Evolutionary conservation across 2,797 vertebrate species (phyloP), one percentile per base, ranked within the genome.

Genomic region (Danio aesculapii): DNA sequence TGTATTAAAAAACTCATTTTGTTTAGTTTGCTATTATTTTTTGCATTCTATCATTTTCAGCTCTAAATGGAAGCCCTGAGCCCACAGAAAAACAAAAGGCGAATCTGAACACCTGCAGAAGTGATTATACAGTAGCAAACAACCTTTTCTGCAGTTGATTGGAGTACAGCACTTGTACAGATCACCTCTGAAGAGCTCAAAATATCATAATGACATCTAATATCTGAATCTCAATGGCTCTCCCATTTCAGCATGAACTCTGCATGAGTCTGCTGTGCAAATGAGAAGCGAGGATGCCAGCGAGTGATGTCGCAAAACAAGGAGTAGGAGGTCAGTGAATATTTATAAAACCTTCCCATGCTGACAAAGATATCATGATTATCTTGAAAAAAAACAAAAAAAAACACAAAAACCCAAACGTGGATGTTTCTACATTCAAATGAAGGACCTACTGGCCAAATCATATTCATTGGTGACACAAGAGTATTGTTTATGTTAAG

Each of bases 391-490:
- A 39, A 68, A 4, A 0, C 6, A 12, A 44, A 77, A 30, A 46
- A 55, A 30, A 46, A 55, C 17, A 14, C 17, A 49, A 13, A 39
- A 30, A 68, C 5, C 0, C 64, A 70, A 76, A 16, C 16, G 4
- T n/a, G 9, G 1, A 9, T 19, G 8, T 49, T 8, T 49, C 11
- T 14, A 1, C 3, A 62, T 52, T 61, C 49, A 12, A 70, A 70
- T 41, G 6, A 58, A 44, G 4, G n/a, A 0, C 1, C 7, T 58
- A 44, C 17, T 2, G 12, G 16, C 17, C 49, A 72, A 81, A 58
- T 88, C 87, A 85, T 88, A 90, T 91, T 87, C 81, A 89, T 90
- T 84, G 85, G 70, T n/a, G 44, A 4, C 47, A 47, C 82, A 82
- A 19, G 50, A 6, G 84, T 83, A 53, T 86, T 85, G 39, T 50